phyloP scores from a whole-genome alignment of 2,888 invertebrate species.

The Colostygia pectinataria region DNA sequence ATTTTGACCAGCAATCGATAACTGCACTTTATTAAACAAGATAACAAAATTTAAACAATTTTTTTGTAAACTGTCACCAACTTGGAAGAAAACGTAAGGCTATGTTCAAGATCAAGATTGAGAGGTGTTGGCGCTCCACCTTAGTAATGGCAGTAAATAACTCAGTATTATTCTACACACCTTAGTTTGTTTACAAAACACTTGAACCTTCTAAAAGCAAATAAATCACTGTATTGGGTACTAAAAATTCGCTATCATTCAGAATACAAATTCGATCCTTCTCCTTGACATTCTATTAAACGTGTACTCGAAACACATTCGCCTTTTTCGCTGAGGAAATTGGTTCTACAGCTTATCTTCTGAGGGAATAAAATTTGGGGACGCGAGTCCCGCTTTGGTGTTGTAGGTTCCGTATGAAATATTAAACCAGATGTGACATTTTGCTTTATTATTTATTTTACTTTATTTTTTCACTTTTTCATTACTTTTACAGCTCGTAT shows the following conservation, averaged over 20 bases:
- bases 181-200: conserved; percentile 5
- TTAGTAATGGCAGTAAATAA: too few species aligned
- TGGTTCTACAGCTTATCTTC: conserved; percentile 35
- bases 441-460: neutral
- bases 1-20: too few species aligned
- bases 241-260: conserved; percentile 19
- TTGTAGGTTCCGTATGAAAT: conserved; percentile 12
- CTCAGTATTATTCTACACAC: neutral
- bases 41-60: too few species aligned
- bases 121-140: too few species aligned
- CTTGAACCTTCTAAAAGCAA: conserved; percentile 6
- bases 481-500: too few species aligned
- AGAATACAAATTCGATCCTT: conserved; percentile 28
- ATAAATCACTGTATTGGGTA: conserved; percentile 18
- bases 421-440: neutral
- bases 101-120: too few species aligned
- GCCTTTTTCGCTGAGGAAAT: conserved; percentile 32
- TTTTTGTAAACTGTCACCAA: too few species aligned
- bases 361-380: conserved; percentile 15
- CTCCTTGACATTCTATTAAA: conserved; percentile 33
- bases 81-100: too few species aligned
- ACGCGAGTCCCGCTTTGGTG: neutral
- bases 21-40: too few species aligned
- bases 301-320: conserved; percentile 31
- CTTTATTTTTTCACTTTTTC: too few species aligned